Evolutionary conservation across 1,140 invertebrate genomes (phyloP), one percentile per base, ranked within the genome.

Genomic region (Drosophila nigromelanica): DNA sequence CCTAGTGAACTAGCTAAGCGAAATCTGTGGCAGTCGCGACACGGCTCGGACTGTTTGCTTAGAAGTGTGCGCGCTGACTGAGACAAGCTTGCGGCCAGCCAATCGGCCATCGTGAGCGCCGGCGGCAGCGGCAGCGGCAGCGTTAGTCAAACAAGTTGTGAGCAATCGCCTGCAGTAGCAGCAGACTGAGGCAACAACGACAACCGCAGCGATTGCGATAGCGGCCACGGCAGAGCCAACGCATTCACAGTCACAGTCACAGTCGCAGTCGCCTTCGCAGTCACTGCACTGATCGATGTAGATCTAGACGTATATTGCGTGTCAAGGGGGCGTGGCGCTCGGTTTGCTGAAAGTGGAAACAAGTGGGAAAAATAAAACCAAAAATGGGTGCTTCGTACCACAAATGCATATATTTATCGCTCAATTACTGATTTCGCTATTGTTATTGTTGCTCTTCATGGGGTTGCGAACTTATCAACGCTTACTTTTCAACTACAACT

Each of bases 61-160:
- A 82, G 82, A 87, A 86, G 82, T 78, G 81, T 86, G 83, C 60
- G 56, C 71, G 64, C 67, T 78, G 64, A 86, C 82, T 86, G 82
- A 86, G 82, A 79, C 78, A 82, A 87, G 82, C 78, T 89, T 86
- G 73, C 60, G 59, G 78, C 52, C 62, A 59, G 63, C 52, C 59
- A 77, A 74, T 45, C 64, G 33, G 64, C 33, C 14, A 47, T 39
- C 39, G 54, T 39, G 40, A 70, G 58, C 39, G 43, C 43, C 47
- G 11, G 35, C 24, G n/a, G 24, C 64, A 18, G 54, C n/a, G 30
- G 7, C 11, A 15, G 15, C 21, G 42, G 14, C 55, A 14, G 21
- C 30, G 30, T 33, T 8, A 39, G 48, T 39, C 30, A 30, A 69
- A 70, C 66, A 27, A 61, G 56, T 69, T 69, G 66, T 37, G 52